Percentiles rank a stretch among this genome's conserved stretches.
Conservation (phyloP, 1,140 invertebrate genomes). For the Tetranychus urticae region DNA sequence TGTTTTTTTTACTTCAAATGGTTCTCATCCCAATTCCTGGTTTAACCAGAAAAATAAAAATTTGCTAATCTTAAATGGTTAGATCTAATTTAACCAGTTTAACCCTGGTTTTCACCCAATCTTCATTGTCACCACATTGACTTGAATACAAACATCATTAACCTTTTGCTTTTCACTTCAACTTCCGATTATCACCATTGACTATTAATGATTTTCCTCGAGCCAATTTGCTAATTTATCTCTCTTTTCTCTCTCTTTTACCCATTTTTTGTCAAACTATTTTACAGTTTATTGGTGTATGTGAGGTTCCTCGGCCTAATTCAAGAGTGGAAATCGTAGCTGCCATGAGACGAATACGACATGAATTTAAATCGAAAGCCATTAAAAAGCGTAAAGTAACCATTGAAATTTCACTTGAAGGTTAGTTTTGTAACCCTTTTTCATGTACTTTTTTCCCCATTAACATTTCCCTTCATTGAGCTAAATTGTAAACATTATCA, state of each 20-base stretch:
- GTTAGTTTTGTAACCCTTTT: background rate
- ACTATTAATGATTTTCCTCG: no score
- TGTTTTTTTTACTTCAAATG: no score
- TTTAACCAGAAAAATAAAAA: no score
- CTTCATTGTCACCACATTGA: background rate
- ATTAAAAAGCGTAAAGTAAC: constrained; percentile 94
- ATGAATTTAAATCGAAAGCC: constrained; percentile 90
- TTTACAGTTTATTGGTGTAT: constrained; percentile 79
- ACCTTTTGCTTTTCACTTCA: background rate
- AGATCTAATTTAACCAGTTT: background rate
- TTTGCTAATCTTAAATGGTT: background rate
- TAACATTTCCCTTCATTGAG: no score
- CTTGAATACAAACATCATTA: background rate
- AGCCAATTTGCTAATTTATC: no score
- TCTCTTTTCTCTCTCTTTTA: constrained; percentile 16
- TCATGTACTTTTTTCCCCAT: no score
- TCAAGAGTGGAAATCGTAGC: constrained; percentile 91
- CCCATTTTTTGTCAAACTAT: constrained; percentile 1
- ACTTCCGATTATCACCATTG: background rate
- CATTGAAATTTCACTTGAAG: constrained; percentile 77
- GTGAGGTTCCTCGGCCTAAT: constrained; percentile 82
- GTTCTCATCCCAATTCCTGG: no score
- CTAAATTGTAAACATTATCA: no score
- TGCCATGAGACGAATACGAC: constrained; percentile 88
- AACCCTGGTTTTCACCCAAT: background rate